Conservation (phyloP, 2,797 vertebrate species). For the Sebastes vulpes region DNA sequence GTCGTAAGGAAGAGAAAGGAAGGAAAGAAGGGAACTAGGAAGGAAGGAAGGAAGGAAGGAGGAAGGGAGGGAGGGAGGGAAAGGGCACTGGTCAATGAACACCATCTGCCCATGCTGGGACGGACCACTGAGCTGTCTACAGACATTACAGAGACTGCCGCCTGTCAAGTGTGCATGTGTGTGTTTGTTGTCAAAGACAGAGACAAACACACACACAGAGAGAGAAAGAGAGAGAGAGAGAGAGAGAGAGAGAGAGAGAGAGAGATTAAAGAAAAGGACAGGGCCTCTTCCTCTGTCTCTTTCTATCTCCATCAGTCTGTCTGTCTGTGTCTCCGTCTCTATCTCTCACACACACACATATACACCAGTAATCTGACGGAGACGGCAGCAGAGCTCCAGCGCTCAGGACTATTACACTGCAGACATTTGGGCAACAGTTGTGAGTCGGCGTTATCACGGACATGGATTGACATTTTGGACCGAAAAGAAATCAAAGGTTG, state of each 20-base stretch:
- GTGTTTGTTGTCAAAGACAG: background rate
- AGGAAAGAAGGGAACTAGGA: too few species aligned
- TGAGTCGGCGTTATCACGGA: background rate
- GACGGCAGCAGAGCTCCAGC: background rate
- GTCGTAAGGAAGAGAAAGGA: too few species aligned
- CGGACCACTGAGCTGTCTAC: conserved; percentile 31
- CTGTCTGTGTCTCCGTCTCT: background rate
- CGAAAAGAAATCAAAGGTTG: background rate
- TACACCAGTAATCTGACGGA: background rate
- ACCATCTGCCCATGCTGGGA: conserved; percentile 52
- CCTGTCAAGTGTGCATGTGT: conserved; percentile 19
- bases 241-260: too few species aligned
- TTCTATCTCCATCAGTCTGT: background rate
- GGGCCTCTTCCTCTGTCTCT: conserved; percentile 1
- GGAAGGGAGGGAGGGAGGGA: background rate
- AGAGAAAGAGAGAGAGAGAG: too few species aligned
- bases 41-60: background rate
- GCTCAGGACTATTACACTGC: background rate
- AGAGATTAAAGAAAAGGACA: conserved; percentile 23
- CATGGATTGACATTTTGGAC: background rate
- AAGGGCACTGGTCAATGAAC: conserved; percentile 35
- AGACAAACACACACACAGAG: background rate
- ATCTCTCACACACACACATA: background rate
- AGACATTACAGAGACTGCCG: conserved; percentile 37
- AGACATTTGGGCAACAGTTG: background rate